Base-by-base conservation (phyloP, 2,113 vertebrate species). In the Oxygymnocypris stewartii region DNA sequence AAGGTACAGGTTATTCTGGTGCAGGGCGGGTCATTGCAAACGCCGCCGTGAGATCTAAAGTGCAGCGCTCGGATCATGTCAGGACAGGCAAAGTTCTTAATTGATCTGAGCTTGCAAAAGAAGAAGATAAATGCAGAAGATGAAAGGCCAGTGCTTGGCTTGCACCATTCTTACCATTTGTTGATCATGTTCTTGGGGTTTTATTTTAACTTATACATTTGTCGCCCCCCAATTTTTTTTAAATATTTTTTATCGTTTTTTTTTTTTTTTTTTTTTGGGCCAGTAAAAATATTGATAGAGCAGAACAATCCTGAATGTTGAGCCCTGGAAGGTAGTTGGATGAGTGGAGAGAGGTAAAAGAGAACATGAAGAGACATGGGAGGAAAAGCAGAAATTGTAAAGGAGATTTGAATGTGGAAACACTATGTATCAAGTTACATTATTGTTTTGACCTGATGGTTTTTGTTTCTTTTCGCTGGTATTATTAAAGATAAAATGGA, bases 1-100 rank as follows among this genome's bases (percentile, higher is more conserved):
- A 71, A 82, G 28, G 28, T 65, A 79, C 63, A 79, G 78, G 79
- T 77, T 69, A 28, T 51, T 85, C 57, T 61, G 57, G 76, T 35
- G 16, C 37, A 12, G 54, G 75, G 76, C 42, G 63, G 67, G 54
- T 84, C 44, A 16, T 12, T 40, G 42, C 69, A 75, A 74, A 84
- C 12, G 18, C 44, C 9, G 23, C 37, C 16, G 37, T 6, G 4
- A 13, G 65, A 65, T 79, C 77, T 74, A 79, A 67, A 57, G 74
- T 18, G 28, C 40, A 18, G 79, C 7, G 10, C 28, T 85, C 71
- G 77, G n/a, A 37, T 37, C 65, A 78, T 77, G 84, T 86, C 63
- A 49, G 35, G 75, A 74, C 84, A 84, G 47, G 84, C 51, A 49
- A 25, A 44, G 69, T 12, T 59, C 59, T 44, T 47, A n/a, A 31